A percentile compares a stretch with the other conserved stretches of the same genome.
Conservation (phyloP, 1,140 invertebrate genomes). For the Protaetia brevitarsis region DNA sequence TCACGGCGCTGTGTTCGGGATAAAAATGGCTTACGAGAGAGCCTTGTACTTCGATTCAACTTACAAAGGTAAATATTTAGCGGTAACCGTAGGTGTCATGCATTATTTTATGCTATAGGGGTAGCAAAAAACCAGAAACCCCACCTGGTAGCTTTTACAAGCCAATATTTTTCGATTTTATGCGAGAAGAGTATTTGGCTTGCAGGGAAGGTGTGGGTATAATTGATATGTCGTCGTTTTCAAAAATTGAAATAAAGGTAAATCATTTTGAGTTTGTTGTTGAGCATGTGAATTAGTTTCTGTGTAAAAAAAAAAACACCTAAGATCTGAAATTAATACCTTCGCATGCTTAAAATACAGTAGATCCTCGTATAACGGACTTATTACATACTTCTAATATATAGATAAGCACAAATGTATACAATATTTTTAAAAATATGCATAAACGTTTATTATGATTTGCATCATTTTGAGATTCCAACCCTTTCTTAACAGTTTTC, state of each 20-base stretch:
- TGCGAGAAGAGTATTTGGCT: slow-evolving; percentile 73
- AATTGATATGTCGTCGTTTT: slow-evolving; percentile 83
- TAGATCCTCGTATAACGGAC: no score
- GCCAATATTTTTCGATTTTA: slow-evolving; percentile 73
- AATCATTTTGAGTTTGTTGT: slow-evolving; percentile 26
- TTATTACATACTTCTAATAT: no score
- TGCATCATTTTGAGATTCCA: no score
- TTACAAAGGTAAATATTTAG: slow-evolving; percentile 51
- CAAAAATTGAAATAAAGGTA: slow-evolving; percentile 77
- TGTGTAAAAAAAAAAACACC: background rate
- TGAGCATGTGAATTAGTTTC: no score
- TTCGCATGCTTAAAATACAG: no score
- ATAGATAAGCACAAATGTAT: no score
- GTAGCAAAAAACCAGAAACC: slow-evolving; percentile 52
- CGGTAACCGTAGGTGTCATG: slow-evolving; percentile 3
- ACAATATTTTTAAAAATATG: no score
- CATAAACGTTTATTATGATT: no score
- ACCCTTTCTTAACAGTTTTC: no score
- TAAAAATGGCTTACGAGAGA: slow-evolving; percentile 84
- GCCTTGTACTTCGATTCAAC: slow-evolving; percentile 62
- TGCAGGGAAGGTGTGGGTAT: slow-evolving; percentile 76
- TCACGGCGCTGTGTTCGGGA: slow-evolving; percentile 74
- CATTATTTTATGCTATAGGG: slow-evolving; percentile 40
- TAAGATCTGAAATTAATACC: no score
- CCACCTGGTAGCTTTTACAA: slow-evolving; percentile 65